Evolutionary conservation across 2,888 invertebrate species (phyloP).

Genomic region (Hyposoter dolosus): DNA sequence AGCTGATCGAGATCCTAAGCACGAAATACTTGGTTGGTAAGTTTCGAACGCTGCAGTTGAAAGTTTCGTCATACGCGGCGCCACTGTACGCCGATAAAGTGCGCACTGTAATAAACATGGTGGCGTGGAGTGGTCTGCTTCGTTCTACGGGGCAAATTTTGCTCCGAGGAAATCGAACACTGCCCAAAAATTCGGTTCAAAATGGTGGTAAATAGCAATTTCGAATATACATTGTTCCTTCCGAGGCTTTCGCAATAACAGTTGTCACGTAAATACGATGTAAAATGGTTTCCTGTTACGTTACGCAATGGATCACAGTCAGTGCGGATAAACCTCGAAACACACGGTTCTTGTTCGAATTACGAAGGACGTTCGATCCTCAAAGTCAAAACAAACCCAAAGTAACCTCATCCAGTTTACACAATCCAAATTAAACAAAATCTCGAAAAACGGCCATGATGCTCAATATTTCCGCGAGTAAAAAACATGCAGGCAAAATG

Average conservation of each 20-base stretch:
- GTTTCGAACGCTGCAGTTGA: conserved; percentile 7
- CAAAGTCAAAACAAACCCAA: conserved; percentile 32
- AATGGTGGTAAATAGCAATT: conserved; percentile 83
- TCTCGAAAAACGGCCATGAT: background rate
- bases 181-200: conserved; percentile 72
- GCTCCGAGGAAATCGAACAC: conserved; percentile 76
- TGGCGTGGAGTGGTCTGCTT: conserved; percentile 88
- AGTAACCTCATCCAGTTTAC: background rate
- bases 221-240: conserved; percentile 72
- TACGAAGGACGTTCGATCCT: conserved; percentile 20
- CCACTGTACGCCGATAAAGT: conserved; percentile 28
- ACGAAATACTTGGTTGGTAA: conserved; percentile 36
- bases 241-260: conserved; percentile 71
- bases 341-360: conserved; percentile 44
- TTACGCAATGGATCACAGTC: conserved; percentile 64
- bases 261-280: conserved; percentile 21
- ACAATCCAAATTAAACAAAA: background rate
- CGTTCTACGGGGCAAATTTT: conserved; percentile 82
- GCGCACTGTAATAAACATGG: conserved; percentile 86
- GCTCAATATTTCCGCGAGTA: background rate
- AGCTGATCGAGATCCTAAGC: background rate
- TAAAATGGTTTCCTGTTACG: conserved; percentile 25
- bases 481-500: background rate
- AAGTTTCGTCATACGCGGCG: background rate
- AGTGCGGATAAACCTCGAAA: background rate